Percentiles rank a stretch among this genome's conserved stretches.
Conservation (phyloP, 2,888 invertebrate species). For the Trichogramma dendrolimi region DNA sequence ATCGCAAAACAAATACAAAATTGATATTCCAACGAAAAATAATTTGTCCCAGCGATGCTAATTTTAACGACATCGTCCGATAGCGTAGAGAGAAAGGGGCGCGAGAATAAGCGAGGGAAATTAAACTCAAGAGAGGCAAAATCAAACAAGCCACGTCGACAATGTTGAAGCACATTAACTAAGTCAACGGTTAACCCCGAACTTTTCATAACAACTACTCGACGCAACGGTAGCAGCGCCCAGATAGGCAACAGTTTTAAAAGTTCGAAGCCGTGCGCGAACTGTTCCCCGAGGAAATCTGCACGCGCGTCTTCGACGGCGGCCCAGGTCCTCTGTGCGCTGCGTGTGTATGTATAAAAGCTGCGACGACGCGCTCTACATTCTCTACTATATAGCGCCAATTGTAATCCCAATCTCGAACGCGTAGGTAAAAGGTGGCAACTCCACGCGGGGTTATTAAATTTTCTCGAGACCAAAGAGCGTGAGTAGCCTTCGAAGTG, state of each 20-base stretch:
- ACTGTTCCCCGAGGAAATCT: conserved; percentile 41
- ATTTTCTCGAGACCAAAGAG: not conserved
- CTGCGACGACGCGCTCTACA: conserved; percentile 7
- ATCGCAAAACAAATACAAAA: too few relatives aligned
- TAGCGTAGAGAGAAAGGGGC: too few relatives aligned
- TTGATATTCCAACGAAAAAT: too few relatives aligned
- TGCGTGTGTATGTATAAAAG: conserved; percentile 4
- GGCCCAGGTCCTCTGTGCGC: conserved; percentile 19
- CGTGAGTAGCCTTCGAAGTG: too few relatives aligned
- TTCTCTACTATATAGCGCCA: conserved; percentile 12
- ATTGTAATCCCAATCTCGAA: not conserved
- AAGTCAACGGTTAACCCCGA: too few relatives aligned
- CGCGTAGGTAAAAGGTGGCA: not conserved
- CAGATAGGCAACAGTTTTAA: conserved; percentile 36
- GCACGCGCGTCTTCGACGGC: conserved; percentile 11
- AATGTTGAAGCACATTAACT: too few relatives aligned
- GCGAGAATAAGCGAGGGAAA: too few relatives aligned
- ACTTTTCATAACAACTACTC: not conserved
- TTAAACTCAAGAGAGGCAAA: too few relatives aligned
- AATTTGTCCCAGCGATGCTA: too few relatives aligned
- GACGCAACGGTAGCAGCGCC: not conserved
- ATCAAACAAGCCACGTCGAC: too few relatives aligned
- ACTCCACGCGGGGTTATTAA: not conserved
- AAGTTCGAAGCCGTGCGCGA: conserved; percentile 35
- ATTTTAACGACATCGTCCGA: too few relatives aligned